Evolutionary conservation across 2,888 invertebrate genomes (phyloP), one percentile per base, ranked within the genome.

Genomic region (Diaphora mendica): DNA sequence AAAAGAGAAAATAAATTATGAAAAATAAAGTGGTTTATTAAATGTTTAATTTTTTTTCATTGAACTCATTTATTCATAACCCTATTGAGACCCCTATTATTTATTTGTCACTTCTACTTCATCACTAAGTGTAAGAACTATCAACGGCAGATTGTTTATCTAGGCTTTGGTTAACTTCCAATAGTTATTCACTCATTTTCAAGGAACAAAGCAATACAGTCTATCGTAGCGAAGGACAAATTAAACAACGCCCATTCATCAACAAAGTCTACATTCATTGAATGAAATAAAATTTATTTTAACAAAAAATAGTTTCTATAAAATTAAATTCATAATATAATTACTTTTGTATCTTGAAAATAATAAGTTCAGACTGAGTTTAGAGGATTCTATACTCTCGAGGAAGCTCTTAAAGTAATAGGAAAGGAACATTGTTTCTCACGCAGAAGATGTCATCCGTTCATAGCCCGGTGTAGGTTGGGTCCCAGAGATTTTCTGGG

Each of bases 21-120:
- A 78, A 85, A 80, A 88, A 90, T 90, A 90, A 91, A 91, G 85
- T 84, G 82, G 84, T 91, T 91, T 91, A 91, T 86, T 90, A 90
- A 91, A 90, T 84, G 83, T 86, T 84, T 83, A 73, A 70, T 74
- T 82, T 83, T 76, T 72, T 77, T 79, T 74, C n/a, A 48, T 77
- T 35, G 9, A 48, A 64, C 30, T 48, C 20, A 23, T 69, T 62
- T 66, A 75, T 67, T 72, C 59, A 33, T 68, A 68, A 3, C 51
- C 26, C 64, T 11, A 23, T 20, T 23, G 2, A 30, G 30, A 20
- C 17, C 15, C 39, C 42, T 44, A 39, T 13, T 59, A 13, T 33
- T 59, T 39, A 35, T 39, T 13, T 42, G 13, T 42, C 42, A n/a
- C n/a, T n/a, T n/a, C n/a, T 48, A 4, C 20, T 17, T 17, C 48